Percentiles rank a stretch among this genome's conserved stretches.
phyloP scores from a whole-genome alignment of 2,888 invertebrate genomes.

The Crocallis elinguaria region DNA sequence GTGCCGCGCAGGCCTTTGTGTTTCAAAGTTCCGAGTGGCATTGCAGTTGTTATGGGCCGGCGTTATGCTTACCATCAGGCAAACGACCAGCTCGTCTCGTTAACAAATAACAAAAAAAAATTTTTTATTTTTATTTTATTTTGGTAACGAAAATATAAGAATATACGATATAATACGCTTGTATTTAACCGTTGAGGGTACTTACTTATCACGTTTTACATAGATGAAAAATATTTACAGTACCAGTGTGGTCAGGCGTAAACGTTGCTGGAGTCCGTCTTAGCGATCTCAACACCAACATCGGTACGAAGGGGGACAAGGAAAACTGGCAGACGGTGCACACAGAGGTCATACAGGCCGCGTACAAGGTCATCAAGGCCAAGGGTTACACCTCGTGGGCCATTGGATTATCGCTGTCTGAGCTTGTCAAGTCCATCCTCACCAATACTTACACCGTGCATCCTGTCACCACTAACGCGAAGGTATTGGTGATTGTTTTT shows the following conservation, averaged over 20 bases:
- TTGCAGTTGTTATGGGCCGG: too few relatives aligned
- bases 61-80: too few relatives aligned
- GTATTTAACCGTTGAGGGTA: too few relatives aligned
- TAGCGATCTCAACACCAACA: constrained; percentile 89
- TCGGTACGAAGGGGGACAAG: constrained; percentile 89
- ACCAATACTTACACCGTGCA: constrained; percentile 90
- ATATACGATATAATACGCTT: too few relatives aligned
- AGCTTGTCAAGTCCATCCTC: constrained; percentile 89
- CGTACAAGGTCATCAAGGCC: constrained; percentile 93
- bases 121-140: too few relatives aligned
- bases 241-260: constrained; percentile 97
- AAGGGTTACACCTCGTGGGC: constrained; percentile 98
- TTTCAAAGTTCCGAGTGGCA: too few relatives aligned
- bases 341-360: constrained; percentile 91
- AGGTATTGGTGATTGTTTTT: constrained; percentile 76
- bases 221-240: constrained; percentile 68
- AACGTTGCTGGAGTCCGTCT: constrained; percentile 95
- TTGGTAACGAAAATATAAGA: too few relatives aligned
- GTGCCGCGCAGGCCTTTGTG: too few relatives aligned
- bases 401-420: constrained; percentile 91
- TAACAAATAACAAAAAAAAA: too few relatives aligned
- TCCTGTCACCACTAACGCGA: constrained; percentile 91
- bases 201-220: too few relatives aligned
- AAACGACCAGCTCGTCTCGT: too few relatives aligned
- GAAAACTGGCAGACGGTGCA: constrained; percentile 93